Percentiles rank a stretch among this genome's conserved stretches.
These are phyloP conservation scores for Pituophis catenifer DNA, from an alignment of 2,113 vertebrate genomes.

Conservation along the genomic window DNA sequence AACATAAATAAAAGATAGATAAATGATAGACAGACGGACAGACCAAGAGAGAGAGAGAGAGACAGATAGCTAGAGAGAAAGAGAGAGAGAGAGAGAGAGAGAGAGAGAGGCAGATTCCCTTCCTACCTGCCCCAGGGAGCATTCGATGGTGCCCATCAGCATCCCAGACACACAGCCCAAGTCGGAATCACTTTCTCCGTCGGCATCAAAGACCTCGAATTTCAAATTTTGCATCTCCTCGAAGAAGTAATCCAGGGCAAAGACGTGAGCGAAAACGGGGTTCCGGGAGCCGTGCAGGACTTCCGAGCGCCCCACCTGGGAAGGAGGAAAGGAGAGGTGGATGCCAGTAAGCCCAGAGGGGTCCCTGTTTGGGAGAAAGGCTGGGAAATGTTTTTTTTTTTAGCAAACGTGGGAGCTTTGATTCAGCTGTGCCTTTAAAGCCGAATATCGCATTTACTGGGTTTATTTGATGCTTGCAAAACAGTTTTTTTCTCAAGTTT, in stretches of 20 bases:
- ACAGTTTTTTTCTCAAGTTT: background rate
- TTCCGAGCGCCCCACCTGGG: conserved; percentile 57
- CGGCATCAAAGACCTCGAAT: conserved; percentile 59
- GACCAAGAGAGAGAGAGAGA: too few relatives aligned
- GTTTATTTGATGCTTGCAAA: background rate
- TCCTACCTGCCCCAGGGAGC: conserved; percentile 67
- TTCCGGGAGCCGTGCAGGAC: conserved; percentile 50
- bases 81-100: background rate
- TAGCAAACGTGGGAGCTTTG: too few relatives aligned
- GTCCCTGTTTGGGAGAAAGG: background rate
- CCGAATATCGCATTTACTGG: background rate
- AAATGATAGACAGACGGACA: too few relatives aligned
- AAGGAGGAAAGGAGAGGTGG: background rate
- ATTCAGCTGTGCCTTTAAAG: background rate
- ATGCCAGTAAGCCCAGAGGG: background rate
- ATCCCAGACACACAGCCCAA: conserved; percentile 22
- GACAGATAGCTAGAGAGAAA: too few relatives aligned
- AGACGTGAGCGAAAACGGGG: conserved; percentile 58
- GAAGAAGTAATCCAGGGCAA: conserved; percentile 66
- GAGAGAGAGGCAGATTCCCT: fast-evolving
- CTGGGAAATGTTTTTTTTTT: background rate
- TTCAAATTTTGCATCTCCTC: conserved; percentile 67
- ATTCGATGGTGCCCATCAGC: conserved; percentile 56
- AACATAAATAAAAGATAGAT: too few relatives aligned
- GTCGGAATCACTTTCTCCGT: conserved; percentile 3